Evolutionary conservation across 1,140 invertebrate species (phyloP).

Genomic region (Nomia melanderi): DNA sequence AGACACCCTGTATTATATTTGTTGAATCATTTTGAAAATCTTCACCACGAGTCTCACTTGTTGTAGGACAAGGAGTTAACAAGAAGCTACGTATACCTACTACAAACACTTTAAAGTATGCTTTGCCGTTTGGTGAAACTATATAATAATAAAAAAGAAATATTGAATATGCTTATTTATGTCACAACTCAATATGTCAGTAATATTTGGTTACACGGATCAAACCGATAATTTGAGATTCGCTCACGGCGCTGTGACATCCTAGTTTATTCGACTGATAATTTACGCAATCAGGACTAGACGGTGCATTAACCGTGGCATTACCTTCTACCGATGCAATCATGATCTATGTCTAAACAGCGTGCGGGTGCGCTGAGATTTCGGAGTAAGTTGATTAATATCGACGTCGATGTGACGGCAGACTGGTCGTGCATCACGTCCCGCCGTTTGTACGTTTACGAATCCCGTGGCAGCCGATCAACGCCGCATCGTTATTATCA

Average conservation of each 20-base stretch:
- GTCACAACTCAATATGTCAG: no score
- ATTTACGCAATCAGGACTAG: constrained; percentile 1
- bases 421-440: neutral
- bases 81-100: no score
- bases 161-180: no score
- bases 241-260: neutral
- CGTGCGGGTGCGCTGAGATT: constrained; percentile 22
- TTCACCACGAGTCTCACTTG: no score
- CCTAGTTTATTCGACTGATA: constrained; percentile 25
- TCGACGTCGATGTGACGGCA: constrained; percentile 31
- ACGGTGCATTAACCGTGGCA: constrained; percentile 30
- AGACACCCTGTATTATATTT: no score
- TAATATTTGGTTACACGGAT: neutral
- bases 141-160: no score
- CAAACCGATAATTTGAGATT: neutral
- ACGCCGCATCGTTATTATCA: neutral
- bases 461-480: neutral
- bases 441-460: neutral
- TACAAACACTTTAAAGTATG: no score
- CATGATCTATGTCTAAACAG: constrained; percentile 35
- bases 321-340: constrained; percentile 30
- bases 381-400: constrained; percentile 34
- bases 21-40: no score
- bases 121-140: no score
- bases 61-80: no score